Evolutionary conservation across 1,140 invertebrate genomes (phyloP).

Genomic region (Chlorops oryzae): DNA sequence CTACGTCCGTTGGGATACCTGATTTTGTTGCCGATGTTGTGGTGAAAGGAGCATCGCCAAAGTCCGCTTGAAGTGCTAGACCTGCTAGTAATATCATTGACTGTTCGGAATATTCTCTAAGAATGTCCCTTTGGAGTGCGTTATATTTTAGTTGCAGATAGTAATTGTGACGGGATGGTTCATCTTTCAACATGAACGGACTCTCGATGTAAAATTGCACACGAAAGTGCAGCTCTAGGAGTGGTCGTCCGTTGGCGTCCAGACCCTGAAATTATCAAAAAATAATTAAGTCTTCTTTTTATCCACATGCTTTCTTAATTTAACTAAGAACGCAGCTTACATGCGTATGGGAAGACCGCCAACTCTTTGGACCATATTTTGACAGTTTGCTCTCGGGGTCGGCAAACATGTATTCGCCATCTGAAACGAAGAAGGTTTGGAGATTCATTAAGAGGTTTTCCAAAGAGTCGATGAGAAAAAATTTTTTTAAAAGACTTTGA

Average conservation of each 20-base stretch:
- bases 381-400: conserved; percentile 89
- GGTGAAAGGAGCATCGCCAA: conserved; percentile 64
- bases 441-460: too few relatives aligned
- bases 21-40: background rate
- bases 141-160: conserved; percentile 91
- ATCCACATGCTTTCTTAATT: too few relatives aligned
- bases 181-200: conserved; percentile 78
- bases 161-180: conserved; percentile 84
- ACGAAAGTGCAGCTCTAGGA: conserved; percentile 84
- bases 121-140: conserved; percentile 64
- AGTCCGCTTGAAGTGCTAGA: conserved; percentile 83
- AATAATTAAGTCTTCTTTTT: too few relatives aligned
- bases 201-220: conserved; percentile 94
- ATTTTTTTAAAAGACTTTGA: too few relatives aligned
- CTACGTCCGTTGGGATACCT: background rate
- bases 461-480: too few relatives aligned
- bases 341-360: conserved; percentile 86
- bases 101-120: conserved; percentile 61
- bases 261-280: conserved; percentile 61
- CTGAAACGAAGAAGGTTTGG: too few relatives aligned
- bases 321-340: conserved; percentile 56
- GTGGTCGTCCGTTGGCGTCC: conserved; percentile 80
- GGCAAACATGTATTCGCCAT: conserved; percentile 91
- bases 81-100: conserved; percentile 74
- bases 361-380: conserved; percentile 92